These are phyloP conservation scores for Vultur gryphus DNA, from an alignment of 2,797 vertebrate species.

Conservation along the genomic window DNA sequence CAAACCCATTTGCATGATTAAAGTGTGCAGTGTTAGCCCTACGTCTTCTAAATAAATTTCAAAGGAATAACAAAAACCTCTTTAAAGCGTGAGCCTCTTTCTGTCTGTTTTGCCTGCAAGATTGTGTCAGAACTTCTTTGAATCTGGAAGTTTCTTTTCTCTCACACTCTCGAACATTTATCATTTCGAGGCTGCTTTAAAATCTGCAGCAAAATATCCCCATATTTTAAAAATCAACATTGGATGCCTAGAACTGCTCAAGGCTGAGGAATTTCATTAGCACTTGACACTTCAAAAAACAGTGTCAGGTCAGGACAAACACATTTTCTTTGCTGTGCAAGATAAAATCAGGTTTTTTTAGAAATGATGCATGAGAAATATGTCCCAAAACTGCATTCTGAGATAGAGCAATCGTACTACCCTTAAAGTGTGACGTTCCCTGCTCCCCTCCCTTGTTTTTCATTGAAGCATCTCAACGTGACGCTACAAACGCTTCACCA, in stretches of 20 bases:
- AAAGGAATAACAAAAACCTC: background rate
- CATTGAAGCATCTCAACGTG: accelerated
- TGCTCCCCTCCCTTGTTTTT: background rate
- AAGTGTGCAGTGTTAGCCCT: background rate
- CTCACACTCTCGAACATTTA: background rate
- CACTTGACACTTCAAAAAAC: slow-evolving; percentile 52
- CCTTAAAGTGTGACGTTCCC: background rate
- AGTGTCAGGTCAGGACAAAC: slow-evolving; percentile 38
- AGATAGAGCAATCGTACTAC: accelerated
- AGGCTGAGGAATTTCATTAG: slow-evolving; percentile 66
- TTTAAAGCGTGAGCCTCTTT: background rate
- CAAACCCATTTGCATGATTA: background rate
- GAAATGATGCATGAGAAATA: background rate
- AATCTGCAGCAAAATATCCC: slow-evolving; percentile 10
- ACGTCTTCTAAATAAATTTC: background rate
- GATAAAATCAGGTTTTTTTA: background rate
- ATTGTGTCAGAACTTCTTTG: background rate
- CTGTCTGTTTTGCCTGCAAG: background rate
- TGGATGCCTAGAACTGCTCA: slow-evolving; percentile 14
- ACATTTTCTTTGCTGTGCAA: background rate
- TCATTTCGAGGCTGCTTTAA: slow-evolving; percentile 15
- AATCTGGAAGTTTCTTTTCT: slow-evolving; percentile 39
- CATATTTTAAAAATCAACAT: background rate
- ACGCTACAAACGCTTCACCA: background rate
- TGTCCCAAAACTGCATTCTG: background rate